Evolutionary conservation across 1,140 invertebrate genomes (phyloP).

Genomic region (Meloidogyne exigua): DNA sequence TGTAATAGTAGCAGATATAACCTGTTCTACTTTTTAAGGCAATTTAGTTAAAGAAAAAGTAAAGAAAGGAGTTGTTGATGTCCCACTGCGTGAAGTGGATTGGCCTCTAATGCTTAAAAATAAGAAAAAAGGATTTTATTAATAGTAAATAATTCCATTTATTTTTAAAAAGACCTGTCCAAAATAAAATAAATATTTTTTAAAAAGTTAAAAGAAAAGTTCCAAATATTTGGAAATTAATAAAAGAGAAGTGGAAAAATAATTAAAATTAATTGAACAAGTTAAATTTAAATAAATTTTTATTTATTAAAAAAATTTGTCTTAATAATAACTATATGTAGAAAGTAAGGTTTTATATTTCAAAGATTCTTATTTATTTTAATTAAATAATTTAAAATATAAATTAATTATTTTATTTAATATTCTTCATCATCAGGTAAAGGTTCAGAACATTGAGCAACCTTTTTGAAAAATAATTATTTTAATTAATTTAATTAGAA

Average conservation of each 20-base stretch:
- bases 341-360: no score
- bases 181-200: neutral
- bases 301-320: no score
- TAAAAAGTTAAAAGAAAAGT: neutral
- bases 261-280: neutral
- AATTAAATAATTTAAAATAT: no score
- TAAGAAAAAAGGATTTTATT: neutral
- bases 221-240: neutral
- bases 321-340: no score
- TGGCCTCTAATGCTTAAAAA: neutral
- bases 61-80: neutral
- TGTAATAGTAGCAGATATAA: neutral
- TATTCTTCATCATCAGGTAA: slow-evolving; percentile 6
- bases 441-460: slow-evolving; percentile 1
- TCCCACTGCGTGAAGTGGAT: slow-evolving; percentile 3
- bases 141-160: neutral
- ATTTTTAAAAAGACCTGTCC: neutral
- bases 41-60: neutral
- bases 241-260: neutral
- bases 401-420: neutral
- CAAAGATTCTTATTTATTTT: no score
- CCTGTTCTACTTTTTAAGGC: slow-evolving; percentile 3
- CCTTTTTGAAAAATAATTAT: neutral
- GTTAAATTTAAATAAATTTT: no score
- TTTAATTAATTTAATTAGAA: neutral